Percentiles rank a stretch among this genome's conserved stretches.
phyloP scores from a whole-genome alignment of 2,888 invertebrate genomes.

The Aspidiotus destructor region DNA sequence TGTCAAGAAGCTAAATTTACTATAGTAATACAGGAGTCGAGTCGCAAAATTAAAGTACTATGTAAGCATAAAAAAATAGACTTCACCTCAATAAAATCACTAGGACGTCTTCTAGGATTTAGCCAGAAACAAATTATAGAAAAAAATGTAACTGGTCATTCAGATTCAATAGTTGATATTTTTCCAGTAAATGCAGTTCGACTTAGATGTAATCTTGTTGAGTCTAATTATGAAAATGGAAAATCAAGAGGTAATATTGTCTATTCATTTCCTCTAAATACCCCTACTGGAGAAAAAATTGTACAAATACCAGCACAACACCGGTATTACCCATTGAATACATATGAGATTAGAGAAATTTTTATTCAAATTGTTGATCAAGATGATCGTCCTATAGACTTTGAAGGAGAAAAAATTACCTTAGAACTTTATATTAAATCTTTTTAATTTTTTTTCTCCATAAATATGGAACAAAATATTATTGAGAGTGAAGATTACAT shows the following conservation, averaged over 20 bases:
- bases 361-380: constrained; percentile 17
- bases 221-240: constrained; percentile 11
- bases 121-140: not conserved
- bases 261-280: constrained; percentile 12
- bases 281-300: constrained; percentile 3
- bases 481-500: constrained; percentile 12
- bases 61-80: constrained; percentile 24
- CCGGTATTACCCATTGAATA: constrained; percentile 20
- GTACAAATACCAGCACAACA: constrained; percentile 22
- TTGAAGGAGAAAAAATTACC: constrained; percentile 22
- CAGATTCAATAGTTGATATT: constrained; percentile 14
- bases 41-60: constrained; percentile 24
- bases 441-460: constrained; percentile 13
- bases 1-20: constrained; percentile 24
- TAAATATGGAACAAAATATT: constrained; percentile 22
- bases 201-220: constrained; percentile 25
- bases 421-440: constrained; percentile 6
- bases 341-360: constrained; percentile 16
- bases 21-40: constrained; percentile 13
- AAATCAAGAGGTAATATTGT: constrained; percentile 5
- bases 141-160: constrained; percentile 8
- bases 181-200: constrained; percentile 13
- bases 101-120: constrained; percentile 21
- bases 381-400: constrained; percentile 19
- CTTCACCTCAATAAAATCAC: constrained; percentile 19